These are phyloP conservation scores for Promerops cafer DNA, from an alignment of 2,113 vertebrate species.

Conservation along the genomic window DNA sequence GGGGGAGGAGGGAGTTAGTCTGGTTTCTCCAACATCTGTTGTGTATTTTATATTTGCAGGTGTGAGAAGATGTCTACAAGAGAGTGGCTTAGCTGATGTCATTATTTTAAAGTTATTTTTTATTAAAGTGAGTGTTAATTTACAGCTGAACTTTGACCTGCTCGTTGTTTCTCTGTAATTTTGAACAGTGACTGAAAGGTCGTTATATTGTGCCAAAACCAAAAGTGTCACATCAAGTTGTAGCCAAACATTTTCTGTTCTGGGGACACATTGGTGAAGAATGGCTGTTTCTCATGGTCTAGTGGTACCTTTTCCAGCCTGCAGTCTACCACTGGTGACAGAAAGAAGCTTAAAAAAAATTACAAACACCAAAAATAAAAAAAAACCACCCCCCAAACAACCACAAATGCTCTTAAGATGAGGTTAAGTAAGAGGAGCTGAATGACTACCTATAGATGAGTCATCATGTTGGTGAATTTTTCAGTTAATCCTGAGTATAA, in stretches of 20 bases:
- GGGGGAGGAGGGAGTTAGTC: neutral
- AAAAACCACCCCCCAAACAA: neutral
- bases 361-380: neutral
- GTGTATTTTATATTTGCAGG: conserved; percentile 12
- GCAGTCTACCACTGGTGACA: neutral
- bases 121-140: conserved; percentile 26
- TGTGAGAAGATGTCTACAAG: conserved; percentile 11
- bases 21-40: neutral
- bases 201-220: neutral
- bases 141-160: neutral
- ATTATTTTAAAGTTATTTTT: conserved; percentile 16
- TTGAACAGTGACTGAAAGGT: neutral
- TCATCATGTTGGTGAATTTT: neutral
- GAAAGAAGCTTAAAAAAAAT: neutral
- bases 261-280: neutral
- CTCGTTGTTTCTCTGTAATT: neutral
- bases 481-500: neutral
- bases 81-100: neutral
- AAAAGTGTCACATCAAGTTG: neutral
- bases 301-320: neutral
- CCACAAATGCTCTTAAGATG: neutral
- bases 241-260: neutral
- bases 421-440: neutral
- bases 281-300: neutral
- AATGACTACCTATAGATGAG: neutral